Conservation (phyloP, 2,797 vertebrate species). For the Lagorchestes hirsutus region DNA sequence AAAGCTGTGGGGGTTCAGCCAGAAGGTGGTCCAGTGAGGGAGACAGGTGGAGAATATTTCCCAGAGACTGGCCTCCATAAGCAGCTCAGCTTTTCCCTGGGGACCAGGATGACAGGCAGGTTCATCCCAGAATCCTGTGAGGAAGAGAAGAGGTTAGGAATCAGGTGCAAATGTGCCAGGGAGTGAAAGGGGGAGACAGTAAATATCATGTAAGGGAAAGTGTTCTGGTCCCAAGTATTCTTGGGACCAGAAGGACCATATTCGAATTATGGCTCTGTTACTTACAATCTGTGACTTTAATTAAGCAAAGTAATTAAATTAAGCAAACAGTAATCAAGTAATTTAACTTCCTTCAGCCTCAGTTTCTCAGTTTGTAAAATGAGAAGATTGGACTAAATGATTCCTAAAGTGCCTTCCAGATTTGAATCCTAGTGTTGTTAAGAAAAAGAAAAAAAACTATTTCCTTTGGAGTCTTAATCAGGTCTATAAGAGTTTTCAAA, state of each 20-base stretch:
- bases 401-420: background rate
- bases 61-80: constrained; percentile 86
- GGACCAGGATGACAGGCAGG: constrained; percentile 90
- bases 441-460: background rate
- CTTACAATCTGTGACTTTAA: background rate
- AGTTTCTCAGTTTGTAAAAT: background rate
- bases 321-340: background rate
- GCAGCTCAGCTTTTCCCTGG: constrained; percentile 90
- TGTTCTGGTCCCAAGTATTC: background rate
- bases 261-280: background rate
- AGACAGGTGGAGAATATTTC: constrained; percentile 86
- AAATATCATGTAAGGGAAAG: background rate
- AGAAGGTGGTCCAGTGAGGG: constrained; percentile 87
- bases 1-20: constrained; percentile 86
- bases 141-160: constrained; percentile 75
- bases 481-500: background rate
- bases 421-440: background rate
- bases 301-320: background rate
- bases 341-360: background rate
- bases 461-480: background rate
- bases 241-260: background rate
- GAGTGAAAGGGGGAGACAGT: background rate
- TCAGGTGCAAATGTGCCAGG: background rate
- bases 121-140: constrained; percentile 90
- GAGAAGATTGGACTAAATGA: background rate